Evolutionary conservation across 2,888 invertebrate genomes (phyloP), one percentile per base, ranked within the genome.

Genomic region (Papilio demoleus): DNA sequence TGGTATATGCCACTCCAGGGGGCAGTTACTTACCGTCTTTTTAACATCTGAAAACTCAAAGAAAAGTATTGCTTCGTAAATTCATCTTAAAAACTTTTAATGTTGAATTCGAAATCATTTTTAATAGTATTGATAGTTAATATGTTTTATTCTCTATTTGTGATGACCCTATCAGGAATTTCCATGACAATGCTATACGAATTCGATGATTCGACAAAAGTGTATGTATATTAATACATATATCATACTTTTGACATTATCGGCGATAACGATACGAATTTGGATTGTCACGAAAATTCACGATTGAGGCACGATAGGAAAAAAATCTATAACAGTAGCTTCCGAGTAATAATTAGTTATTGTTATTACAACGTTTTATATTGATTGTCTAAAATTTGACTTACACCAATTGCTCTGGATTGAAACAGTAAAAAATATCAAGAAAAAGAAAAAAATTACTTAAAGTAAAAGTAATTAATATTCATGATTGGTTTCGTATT

Each of bases 1-100:
- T 77, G 78, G 78, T 82, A 75, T 84, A 90, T 87, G 88, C 86
- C 81, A 86, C 92, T 90, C 92, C 81, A 24, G 92, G 91, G 92
- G 88, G 84, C 84, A 87, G 80, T 92, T 91, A 90, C 88, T 92
- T 90, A 78, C 81, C 76, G 76, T 80, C 83, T 84, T 87, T 84
- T 87, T 83, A 82, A 81, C 62, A 58, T 67, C 68, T 72, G 63
- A 71, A 65, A 68, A 62, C 61, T 65, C 38, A 34, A 47, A 56
- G 59, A 58, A 67, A 45, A 65, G 63, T 42, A 61, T 70, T 68
- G 68, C 24, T 65, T 71, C 47, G 63, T 58, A 63, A 56, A 56
- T 47, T 50, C 45, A 9, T 5, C 17, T 42, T 17, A 8, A 17
- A 42, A 42, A 17, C 17, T 45, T 19, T 19, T 45, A 45, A 45